These are phyloP conservation scores for Chymomyza costata DNA, from an alignment of 1,140 invertebrate genomes.

Conservation along the genomic window DNA sequence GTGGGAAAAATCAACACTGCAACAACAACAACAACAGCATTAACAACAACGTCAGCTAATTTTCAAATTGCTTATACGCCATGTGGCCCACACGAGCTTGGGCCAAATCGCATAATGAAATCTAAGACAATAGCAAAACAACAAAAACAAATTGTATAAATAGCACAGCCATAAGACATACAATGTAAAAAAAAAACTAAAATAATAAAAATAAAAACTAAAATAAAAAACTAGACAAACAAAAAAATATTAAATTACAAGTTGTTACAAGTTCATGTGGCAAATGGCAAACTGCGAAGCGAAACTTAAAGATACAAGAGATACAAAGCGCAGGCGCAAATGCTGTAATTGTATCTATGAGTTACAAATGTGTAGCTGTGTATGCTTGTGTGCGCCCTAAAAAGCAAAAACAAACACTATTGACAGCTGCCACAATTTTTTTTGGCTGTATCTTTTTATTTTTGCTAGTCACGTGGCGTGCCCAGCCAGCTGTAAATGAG, in stretches of 20 bases:
- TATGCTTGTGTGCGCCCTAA: slow-evolving; percentile 45
- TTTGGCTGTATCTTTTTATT: too few relatives aligned
- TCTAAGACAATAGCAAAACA: slow-evolving; percentile 57
- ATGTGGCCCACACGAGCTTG: slow-evolving; percentile 48
- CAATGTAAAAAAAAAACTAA: slow-evolving; percentile 32
- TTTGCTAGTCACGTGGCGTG: slow-evolving; percentile 63
- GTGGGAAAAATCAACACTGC: slow-evolving; percentile 19
- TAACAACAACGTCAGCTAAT: too few relatives aligned
- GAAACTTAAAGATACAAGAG: slow-evolving; percentile 13
- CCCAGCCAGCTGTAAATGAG: slow-evolving; percentile 47
- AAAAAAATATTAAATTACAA: slow-evolving; percentile 50
- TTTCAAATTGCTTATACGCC: slow-evolving; percentile 50
- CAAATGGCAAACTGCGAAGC: slow-evolving; percentile 29
- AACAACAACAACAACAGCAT: slow-evolving; percentile 19
- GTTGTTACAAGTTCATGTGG: slow-evolving; percentile 63
- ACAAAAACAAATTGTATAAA: slow-evolving; percentile 44
- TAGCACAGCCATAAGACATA: slow-evolving; percentile 50
- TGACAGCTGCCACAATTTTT: slow-evolving; percentile 43
- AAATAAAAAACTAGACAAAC: slow-evolving; percentile 22
- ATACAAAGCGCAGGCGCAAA: too few relatives aligned
- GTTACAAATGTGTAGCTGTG: slow-evolving; percentile 8
- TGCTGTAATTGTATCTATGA: too few relatives aligned
- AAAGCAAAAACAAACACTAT: slow-evolving; percentile 18
- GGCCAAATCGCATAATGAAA: slow-evolving; percentile 60
- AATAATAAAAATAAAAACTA: slow-evolving; percentile 20